Percentiles rank a stretch among this genome's conserved stretches.
These are phyloP conservation scores for Poecile atricapillus DNA, from an alignment of 2,113 vertebrate species.

Conservation along the genomic window DNA sequence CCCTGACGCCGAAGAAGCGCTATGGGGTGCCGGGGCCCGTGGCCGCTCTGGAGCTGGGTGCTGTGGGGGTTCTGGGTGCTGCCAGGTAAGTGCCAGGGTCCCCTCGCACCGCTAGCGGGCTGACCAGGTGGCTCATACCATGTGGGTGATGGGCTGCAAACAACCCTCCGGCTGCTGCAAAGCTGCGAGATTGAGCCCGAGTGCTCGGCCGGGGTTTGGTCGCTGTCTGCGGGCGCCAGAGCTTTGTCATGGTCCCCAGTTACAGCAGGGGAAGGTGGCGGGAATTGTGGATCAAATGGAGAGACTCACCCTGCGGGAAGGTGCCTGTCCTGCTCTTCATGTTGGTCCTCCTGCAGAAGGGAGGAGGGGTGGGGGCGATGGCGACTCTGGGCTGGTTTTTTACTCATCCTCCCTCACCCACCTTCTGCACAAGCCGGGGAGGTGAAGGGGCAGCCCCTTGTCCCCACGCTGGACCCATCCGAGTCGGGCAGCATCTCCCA, in stretches of 20 bases:
- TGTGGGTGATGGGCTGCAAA: not conserved
- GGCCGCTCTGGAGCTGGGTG: not conserved
- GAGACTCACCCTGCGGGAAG: not conserved
- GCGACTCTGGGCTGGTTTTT: not conserved
- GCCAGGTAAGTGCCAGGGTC: not conserved
- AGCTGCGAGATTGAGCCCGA: fast-evolving
- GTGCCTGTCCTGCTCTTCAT: not conserved
- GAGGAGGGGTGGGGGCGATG: not conserved
- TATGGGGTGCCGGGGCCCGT: not conserved
- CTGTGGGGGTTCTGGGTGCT: slow-evolving; percentile 30
- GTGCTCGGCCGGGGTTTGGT: fast-evolving
- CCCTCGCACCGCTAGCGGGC: fast-evolving
- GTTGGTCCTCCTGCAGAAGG: not conserved
- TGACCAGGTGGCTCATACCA: fast-evolving
- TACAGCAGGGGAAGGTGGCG: fast-evolving
- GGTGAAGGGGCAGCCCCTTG: not conserved
- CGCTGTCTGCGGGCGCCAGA: not conserved
- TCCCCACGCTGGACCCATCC: fast-evolving
- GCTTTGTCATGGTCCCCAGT: fast-evolving
- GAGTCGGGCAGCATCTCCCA: not conserved
- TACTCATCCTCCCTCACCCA: not conserved
- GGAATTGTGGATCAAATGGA: not conserved
- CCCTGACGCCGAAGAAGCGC: not conserved
- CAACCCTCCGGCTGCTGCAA: fast-evolving
- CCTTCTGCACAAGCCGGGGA: not conserved